These are phyloP conservation scores for Carassius auratus DNA, from an alignment of 2,113 vertebrate genomes.

Conservation along the genomic window DNA sequence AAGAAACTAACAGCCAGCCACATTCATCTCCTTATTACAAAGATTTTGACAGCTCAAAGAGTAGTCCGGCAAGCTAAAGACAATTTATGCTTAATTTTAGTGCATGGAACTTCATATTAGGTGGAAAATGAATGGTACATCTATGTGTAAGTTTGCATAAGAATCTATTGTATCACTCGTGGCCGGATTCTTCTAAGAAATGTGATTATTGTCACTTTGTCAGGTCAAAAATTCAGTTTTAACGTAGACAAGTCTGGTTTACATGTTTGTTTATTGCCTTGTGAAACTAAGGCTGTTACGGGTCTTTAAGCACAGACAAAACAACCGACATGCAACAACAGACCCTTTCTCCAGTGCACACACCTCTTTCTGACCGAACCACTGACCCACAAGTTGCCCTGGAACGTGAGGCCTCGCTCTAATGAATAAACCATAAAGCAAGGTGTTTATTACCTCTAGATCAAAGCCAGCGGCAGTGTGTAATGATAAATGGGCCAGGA, in stretches of 20 bases:
- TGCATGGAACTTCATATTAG: neutral
- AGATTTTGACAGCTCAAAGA: neutral
- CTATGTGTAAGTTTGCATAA: neutral
- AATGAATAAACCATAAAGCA: conserved; percentile 50
- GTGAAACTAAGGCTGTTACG: conserved; percentile 62
- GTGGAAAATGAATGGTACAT: neutral
- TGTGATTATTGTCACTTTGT: conserved; percentile 19
- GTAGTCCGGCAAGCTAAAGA: neutral
- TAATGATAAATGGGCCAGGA: conserved; percentile 52
- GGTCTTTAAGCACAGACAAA: conserved; percentile 51
- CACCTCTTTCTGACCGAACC: conserved; percentile 34
- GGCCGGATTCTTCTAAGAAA: neutral
- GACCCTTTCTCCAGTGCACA: neutral
- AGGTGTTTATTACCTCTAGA: conserved; percentile 39
- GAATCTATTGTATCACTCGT: neutral
- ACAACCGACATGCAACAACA: neutral
- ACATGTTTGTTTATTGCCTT: conserved; percentile 46
- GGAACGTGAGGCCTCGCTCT: conserved; percentile 32
- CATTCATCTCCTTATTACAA: neutral
- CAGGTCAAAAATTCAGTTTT: conserved; percentile 10
- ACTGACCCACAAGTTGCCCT: conserved; percentile 48
- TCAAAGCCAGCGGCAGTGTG: conserved; percentile 39
- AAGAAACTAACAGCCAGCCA: conserved; percentile 12
- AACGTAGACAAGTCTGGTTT: conserved; percentile 28
- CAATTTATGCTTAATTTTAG: neutral